phyloP scores from a whole-genome alignment of 2,113 vertebrate genomes.

The Entomyzon cyanotis region DNA sequence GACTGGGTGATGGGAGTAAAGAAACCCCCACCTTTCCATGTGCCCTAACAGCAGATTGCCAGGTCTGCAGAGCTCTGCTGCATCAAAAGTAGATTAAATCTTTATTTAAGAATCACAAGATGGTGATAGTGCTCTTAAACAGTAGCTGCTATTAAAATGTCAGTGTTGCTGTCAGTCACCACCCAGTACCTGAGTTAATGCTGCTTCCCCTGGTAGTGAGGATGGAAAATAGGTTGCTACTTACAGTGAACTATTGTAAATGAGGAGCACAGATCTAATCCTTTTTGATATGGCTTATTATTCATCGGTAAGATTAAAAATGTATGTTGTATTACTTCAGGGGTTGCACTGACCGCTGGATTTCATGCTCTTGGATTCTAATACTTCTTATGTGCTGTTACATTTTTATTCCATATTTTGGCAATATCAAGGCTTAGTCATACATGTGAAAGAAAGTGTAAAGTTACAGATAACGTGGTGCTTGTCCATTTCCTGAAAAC shows the following conservation, averaged over 20 bases:
- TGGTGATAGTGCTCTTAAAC: constrained; percentile 35
- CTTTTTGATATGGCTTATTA: constrained; percentile 37
- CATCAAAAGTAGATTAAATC: constrained; percentile 43
- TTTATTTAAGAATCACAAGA: constrained; percentile 28
- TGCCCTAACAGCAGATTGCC: constrained; percentile 17
- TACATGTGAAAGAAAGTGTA: not conserved
- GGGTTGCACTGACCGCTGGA: constrained; percentile 1
- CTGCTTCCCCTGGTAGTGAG: not conserved
- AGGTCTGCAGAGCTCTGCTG: constrained; percentile 5
- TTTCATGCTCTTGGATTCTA: constrained; percentile 41
- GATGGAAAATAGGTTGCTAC: not conserved
- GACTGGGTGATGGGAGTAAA: not conserved
- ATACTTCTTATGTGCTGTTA: not conserved
- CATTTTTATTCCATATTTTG: not conserved
- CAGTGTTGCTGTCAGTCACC: constrained; percentile 40
- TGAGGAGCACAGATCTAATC: constrained; percentile 36
- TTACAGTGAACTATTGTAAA: constrained; percentile 10
- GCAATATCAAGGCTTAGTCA: not conserved
- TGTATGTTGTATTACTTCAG: constrained; percentile 15
- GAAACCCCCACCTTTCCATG: not conserved
- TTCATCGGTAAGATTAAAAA: constrained; percentile 34
- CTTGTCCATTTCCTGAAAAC: constrained; percentile 22
- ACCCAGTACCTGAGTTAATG: not conserved
- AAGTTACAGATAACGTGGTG: not conserved
- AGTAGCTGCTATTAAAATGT: constrained; percentile 58